These are phyloP conservation scores for Andrena cerasifolii DNA, from an alignment of 1,140 invertebrate genomes.

Conservation along the genomic window DNA sequence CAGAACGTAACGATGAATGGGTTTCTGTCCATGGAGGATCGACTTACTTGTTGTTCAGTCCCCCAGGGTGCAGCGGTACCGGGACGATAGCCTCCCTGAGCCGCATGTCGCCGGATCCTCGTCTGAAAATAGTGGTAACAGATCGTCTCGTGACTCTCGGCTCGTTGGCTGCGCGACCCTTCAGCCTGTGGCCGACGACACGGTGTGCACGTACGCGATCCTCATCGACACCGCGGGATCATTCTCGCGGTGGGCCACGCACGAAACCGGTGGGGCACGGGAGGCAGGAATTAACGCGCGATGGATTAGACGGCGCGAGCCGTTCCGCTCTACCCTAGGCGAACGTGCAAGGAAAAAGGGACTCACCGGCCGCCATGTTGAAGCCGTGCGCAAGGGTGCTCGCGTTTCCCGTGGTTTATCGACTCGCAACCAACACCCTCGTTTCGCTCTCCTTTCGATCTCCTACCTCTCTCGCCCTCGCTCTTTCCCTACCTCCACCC, in stretches of 20 bases:
- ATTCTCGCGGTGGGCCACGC: not conserved
- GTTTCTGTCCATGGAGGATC: not conserved
- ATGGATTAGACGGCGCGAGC: constrained; percentile 35
- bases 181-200: too few relatives aligned
- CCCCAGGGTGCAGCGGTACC: constrained; percentile 69
- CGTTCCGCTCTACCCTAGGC: not conserved
- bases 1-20: not conserved
- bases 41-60: constrained; percentile 79
- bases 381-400: constrained; percentile 75
- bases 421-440: constrained; percentile 78
- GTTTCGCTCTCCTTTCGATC: constrained; percentile 54
- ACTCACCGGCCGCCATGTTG: constrained; percentile 77
- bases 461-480: constrained; percentile 24
- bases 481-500: constrained; percentile 29
- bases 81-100: constrained; percentile 77
- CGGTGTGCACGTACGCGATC: constrained; percentile 1
- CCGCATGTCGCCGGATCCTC: constrained; percentile 75
- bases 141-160: not conserved
- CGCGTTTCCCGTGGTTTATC: constrained; percentile 76
- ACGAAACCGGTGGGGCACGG: not conserved
- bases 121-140: constrained; percentile 65
- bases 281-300: not conserved
- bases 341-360: constrained; percentile 52
- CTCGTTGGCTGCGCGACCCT: not conserved
- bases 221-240: constrained; percentile 13